phyloP scores from a whole-genome alignment of 2,797 vertebrate species.

The Crypturellus tataupa region DNA sequence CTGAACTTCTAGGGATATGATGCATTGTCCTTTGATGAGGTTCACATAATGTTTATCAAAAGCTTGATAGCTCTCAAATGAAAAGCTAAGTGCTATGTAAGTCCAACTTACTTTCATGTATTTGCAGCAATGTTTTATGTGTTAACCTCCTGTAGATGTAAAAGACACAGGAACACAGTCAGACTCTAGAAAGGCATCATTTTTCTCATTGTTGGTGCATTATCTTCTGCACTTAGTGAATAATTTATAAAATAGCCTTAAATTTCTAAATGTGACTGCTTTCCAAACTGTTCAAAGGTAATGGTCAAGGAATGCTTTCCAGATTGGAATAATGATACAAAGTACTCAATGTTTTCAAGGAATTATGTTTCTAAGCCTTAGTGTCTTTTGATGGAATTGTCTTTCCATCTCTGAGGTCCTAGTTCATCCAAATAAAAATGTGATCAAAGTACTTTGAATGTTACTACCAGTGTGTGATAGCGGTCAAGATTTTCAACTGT shows the following conservation, averaged over 20 bases:
- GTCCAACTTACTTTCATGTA: background rate
- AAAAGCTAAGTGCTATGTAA: background rate
- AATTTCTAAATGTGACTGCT: background rate
- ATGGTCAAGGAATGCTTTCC: background rate
- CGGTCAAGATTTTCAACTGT: background rate
- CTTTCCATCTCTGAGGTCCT: background rate
- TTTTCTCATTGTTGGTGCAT: background rate
- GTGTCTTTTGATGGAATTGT: background rate
- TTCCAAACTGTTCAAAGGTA: background rate
- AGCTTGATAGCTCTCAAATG: background rate
- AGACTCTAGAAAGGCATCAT: background rate
- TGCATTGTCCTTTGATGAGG: accelerated
- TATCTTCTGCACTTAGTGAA: background rate
- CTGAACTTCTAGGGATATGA: background rate
- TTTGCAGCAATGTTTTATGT: background rate
- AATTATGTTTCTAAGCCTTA: accelerated
- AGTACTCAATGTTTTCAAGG: background rate
- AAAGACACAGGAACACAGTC: background rate
- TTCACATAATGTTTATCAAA: background rate
- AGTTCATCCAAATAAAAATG: background rate
- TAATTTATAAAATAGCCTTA: background rate
- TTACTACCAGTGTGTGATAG: background rate
- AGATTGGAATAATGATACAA: background rate
- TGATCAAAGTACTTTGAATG: background rate
- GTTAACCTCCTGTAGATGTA: background rate